Evolutionary conservation across 2,797 vertebrate genomes (phyloP).

Genomic region (Danio aesculapii): DNA sequence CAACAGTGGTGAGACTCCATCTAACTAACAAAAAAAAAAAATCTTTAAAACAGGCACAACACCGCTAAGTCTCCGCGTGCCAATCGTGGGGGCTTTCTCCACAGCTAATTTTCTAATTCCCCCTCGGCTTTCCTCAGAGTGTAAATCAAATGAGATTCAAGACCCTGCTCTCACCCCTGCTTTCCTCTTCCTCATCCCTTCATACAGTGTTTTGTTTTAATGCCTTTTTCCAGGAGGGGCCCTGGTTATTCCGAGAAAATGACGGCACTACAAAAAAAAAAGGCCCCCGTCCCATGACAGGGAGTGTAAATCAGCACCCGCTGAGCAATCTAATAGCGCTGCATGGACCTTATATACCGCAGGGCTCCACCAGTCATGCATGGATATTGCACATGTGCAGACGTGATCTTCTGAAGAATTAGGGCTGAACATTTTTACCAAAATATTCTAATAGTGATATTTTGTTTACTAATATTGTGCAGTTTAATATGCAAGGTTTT

Average conservation of each 20-base stretch:
- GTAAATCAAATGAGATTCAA: conserved; percentile 59
- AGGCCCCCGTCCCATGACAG: conserved; percentile 64
- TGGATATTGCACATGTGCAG: conserved; percentile 22
- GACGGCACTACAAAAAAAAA: conserved; percentile 61
- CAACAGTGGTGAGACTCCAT: conserved; percentile 26
- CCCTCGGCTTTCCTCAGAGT: conserved; percentile 34
- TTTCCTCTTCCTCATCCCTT: conserved; percentile 18
- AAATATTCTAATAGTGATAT: too few relatives aligned
- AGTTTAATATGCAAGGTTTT: too few relatives aligned
- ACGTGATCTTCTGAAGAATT: background rate
- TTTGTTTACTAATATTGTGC: too few relatives aligned
- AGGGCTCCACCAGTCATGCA: conserved; percentile 40
- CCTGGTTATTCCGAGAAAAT: conserved; percentile 73
- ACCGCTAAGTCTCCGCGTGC: conserved; percentile 45
- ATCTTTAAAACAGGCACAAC: conserved; percentile 37
- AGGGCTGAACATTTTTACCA: too few relatives aligned
- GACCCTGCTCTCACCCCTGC: conserved; percentile 45
- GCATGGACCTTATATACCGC: conserved; percentile 66
- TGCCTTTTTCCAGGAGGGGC: conserved; percentile 57
- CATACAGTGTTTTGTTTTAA: conserved; percentile 64
- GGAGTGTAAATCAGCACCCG: conserved; percentile 75
- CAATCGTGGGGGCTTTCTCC: conserved; percentile 34
- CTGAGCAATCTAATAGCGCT: conserved; percentile 73
- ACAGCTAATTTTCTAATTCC: conserved; percentile 57
- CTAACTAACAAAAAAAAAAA: conserved; percentile 39